phyloP scores from a whole-genome alignment of 2,113 vertebrate species.

The Picathartes gymnocephalus region DNA sequence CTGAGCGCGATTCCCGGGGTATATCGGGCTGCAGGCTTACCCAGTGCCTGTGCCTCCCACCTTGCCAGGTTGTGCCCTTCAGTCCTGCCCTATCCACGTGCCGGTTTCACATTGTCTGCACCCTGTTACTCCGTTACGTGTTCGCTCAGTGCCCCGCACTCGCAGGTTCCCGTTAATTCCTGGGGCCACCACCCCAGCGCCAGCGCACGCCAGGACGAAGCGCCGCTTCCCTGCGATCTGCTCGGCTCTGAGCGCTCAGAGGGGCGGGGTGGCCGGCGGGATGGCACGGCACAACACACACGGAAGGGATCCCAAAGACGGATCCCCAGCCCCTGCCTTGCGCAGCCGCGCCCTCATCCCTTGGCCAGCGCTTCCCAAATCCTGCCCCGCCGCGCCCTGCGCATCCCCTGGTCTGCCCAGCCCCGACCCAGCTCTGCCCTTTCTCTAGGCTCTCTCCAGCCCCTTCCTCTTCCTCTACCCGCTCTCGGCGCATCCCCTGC shows the following conservation, averaged over 20 bases:
- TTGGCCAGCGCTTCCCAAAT: conserved; percentile 63
- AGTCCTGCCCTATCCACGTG: background rate
- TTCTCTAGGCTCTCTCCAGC: background rate
- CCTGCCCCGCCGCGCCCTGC: conserved; percentile 70
- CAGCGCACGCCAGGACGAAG: fast-evolving
- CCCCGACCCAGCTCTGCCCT: conserved; percentile 55
- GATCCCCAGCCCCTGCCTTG: conserved; percentile 58
- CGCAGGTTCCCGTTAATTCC: fast-evolving
- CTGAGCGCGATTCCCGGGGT: background rate
- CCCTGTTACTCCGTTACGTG: fast-evolving
- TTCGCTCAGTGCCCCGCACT: fast-evolving
- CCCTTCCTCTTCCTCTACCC: background rate
- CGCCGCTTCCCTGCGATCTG: background rate
- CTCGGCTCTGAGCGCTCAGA: fast-evolving
- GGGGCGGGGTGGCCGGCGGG: background rate
- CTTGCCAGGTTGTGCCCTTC: background rate
- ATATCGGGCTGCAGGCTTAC: fast-evolving
- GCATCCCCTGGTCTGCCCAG: conserved; percentile 68
- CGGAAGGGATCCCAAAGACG: fast-evolving
- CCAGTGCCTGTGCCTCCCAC: background rate
- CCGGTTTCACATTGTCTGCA: fast-evolving
- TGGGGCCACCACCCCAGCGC: background rate
- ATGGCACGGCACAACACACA: fast-evolving
- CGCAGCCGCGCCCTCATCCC: background rate
- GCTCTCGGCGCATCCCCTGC: conserved; percentile 74